Evolutionary conservation across 53 echinoderm and acorn worm species (phyloP), one percentile per base, ranked within the genome.

Genomic region (Apostichopus leukothele): DNA sequence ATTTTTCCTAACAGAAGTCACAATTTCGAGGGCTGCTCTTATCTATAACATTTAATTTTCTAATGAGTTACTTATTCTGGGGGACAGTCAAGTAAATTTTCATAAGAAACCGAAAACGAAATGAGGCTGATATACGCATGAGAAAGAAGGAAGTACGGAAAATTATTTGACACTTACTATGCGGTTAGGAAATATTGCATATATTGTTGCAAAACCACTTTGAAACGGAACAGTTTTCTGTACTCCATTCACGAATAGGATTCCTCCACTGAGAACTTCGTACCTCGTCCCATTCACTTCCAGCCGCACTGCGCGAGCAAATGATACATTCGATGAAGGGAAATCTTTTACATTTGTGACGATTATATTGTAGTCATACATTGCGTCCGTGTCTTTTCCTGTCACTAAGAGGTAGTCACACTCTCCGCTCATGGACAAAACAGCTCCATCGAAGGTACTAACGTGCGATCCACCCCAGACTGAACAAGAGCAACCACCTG

Each of bases 381-480:
- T 7, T 1, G 59, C 53, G 9, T 23, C 23, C 54, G 53, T 20
- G 19, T 57, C 23, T 3, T 5, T 53, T n/a, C 50, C 16, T 55
- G 53, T 80, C 10, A 57, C 80, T 5, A 80, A 57, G 5, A 80
- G 7, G 21, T 80, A 80, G 1, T 80, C 80, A 53, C 80, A 80
- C 1, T 80, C 80, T 5, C 80, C 80, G 9, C 21, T 9, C 9
- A 23, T 52, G 1, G 55, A 20, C 4, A 80, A 4, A n/a, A 57
- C 12, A 3, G 18, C 55, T 53, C 80, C 60, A 51, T 80, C 80
- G 22, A 80, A 80, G 4, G 53, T 53, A 10, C 9, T 13, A 16
- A 80, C 21, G 50, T 80, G 80, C 10, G 80, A 80, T 14, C 59
- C 80, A 80, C 80, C 80, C 80, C 80, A 80, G 21, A 80, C 80